Percentiles rank a stretch among this genome's conserved stretches.
Evolutionary conservation across 2,113 vertebrate species (phyloP).

Genomic region (Podarcis cretensis): DNA sequence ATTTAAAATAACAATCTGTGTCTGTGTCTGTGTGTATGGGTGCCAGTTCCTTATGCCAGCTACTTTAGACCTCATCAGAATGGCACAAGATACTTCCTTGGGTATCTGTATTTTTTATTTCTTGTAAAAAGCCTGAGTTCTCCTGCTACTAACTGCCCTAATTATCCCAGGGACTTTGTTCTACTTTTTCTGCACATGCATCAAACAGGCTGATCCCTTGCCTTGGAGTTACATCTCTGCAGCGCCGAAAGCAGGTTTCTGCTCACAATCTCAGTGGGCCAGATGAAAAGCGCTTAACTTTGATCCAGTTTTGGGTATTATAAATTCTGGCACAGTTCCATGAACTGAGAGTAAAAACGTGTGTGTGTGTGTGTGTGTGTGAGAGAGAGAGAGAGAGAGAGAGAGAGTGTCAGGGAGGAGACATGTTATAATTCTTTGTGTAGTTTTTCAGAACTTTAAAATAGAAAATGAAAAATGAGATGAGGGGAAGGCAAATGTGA

Average conservation of each 20-base stretch:
- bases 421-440: not conserved
- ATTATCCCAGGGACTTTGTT: slow-evolving; percentile 53
- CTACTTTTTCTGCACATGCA: slow-evolving; percentile 37
- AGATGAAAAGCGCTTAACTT: slow-evolving; percentile 52
- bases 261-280: slow-evolving; percentile 16
- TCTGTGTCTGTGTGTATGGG: not conserved
- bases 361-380: no score
- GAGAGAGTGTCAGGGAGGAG: not conserved
- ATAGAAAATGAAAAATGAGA: not conserved
- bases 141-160: slow-evolving; percentile 42
- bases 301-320: slow-evolving; percentile 54
- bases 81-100: not conserved
- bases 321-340: slow-evolving; percentile 48
- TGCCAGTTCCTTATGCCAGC: not conserved
- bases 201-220: slow-evolving; percentile 37
- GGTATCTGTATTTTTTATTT: not conserved
- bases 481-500: not conserved
- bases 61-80: not conserved
- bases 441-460: not conserved
- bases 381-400: not conserved
- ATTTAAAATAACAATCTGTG: not conserved
- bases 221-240: slow-evolving; percentile 46
- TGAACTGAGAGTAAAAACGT: not conserved
- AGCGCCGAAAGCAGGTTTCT: slow-evolving; percentile 41
- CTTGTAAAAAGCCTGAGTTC: slow-evolving; percentile 12